Base-by-base conservation (phyloP, 2,888 invertebrate species). In the Thysanoteuthis rhombus region DNA sequence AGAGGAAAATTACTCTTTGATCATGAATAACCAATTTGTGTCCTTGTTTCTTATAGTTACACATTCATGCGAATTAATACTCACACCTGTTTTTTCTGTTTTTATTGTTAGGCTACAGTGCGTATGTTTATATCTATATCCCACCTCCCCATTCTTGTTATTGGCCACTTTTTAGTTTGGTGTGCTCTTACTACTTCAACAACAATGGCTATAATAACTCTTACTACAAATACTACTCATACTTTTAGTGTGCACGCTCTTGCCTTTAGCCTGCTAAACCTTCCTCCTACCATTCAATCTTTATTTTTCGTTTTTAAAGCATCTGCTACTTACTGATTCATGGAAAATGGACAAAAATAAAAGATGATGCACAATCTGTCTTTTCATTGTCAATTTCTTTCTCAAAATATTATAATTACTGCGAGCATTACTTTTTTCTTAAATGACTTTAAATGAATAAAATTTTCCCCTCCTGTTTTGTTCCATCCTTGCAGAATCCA, bases 21-120 rank as follows among this genome's bases (percentile, higher is more conserved):
- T 75, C 36, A n/a, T 75, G 10, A 75, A 75, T 75, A n/a, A n/a
- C 75, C 16, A 16, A 75, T 75, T 75, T 75, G 16, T 75, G 0
- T n/a, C 75, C 75, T 75, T 75, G 75, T 75, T 75, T 75, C n/a
- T 75, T 75, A n/a, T 75, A 75, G 75, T 75, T n/a, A 75, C n/a
- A 58, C 25, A 75, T 75, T 75, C 75, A 75, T 75, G 75, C n/a
- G 75, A 75, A 75, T 75, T 75, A n/a, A 75, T 75, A 75, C 10
- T 75, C n/a, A 75, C 75, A 36, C 75, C 28, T 75, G n/a, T 75
- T 75, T 75, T 75, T 75, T 75, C n/a, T 75, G 12, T 75, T 75
- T 75, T 75, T 75, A 36, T 75, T 75, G 75, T 75, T 75, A 75
- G 75, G 75, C 75, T 75, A 75, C 75, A 75, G 75, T 75, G 75